Conservation (phyloP, 2,797 vertebrate species). For the Smutsia gigantea region DNA sequence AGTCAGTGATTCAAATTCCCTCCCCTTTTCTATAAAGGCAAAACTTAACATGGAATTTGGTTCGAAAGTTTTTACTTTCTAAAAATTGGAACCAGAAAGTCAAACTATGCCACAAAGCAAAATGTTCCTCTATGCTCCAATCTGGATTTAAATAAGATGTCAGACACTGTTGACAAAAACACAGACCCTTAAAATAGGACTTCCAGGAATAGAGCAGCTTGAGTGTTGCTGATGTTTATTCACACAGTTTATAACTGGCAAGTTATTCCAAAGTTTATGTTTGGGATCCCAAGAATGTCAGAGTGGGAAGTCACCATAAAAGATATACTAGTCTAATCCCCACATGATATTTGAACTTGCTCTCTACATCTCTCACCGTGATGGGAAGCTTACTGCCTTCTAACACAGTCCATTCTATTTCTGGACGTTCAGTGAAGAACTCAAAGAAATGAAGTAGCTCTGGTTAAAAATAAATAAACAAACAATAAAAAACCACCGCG, state of each 20-base stretch:
- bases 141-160: not conserved
- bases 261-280: not conserved
- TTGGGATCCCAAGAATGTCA: not conserved
- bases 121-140: not conserved
- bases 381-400: not conserved
- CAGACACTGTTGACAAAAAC: not conserved
- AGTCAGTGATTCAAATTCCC: not conserved
- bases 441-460: not conserved
- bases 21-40: not conserved
- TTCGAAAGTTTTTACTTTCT: not conserved
- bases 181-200: not conserved
- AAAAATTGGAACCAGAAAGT: not conserved
- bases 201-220: not conserved
- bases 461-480: not conserved
- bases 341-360: not conserved
- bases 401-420: not conserved
- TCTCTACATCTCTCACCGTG: not conserved
- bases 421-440: not conserved
- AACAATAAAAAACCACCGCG: too few species aligned
- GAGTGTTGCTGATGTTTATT: not conserved
- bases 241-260: not conserved
- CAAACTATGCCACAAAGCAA: not conserved
- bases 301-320: not conserved
- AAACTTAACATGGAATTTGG: not conserved
- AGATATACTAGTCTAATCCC: not conserved